Conservation (phyloP, 1,140 invertebrate genomes). For the Listronotus bonariensis region DNA sequence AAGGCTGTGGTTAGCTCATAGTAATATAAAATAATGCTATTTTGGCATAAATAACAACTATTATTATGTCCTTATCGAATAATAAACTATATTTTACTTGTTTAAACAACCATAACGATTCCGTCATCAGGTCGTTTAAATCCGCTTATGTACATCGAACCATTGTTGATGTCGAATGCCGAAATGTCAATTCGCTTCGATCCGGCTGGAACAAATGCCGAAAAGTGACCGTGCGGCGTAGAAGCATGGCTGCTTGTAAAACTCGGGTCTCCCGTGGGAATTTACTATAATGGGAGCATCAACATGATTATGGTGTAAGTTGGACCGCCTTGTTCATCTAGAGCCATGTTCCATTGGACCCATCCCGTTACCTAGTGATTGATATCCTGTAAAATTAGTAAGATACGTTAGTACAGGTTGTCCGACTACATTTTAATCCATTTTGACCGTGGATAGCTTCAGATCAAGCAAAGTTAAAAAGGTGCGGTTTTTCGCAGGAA, state of each 20-base stretch:
- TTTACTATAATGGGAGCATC: conserved; percentile 72
- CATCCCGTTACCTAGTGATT: conserved; percentile 63
- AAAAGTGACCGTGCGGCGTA: conserved; percentile 72
- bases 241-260: conserved; percentile 74
- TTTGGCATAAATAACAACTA: no score
- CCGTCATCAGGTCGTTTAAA: not conserved
- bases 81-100: no score
- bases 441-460: no score
- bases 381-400: conserved; percentile 63
- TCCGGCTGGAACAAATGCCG: conserved; percentile 62
- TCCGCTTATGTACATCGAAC: not conserved
- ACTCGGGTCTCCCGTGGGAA: conserved; percentile 57
- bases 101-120: conserved; percentile 1
- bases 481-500: no score
- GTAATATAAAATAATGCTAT: no score
- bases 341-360: conserved; percentile 76
- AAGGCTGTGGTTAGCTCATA: no score
- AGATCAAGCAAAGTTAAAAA: no score
- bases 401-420: no score
- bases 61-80: no score
- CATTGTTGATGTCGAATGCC: not conserved
- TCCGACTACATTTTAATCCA: no score
- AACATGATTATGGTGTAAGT: conserved; percentile 70
- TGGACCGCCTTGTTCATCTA: conserved; percentile 68
- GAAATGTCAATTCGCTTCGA: conserved; percentile 54